A percentile compares a stretch with the other conserved stretches of the same genome.
Evolutionary conservation across 2,797 vertebrate genomes (phyloP).

Genomic region (Bradypodion ventrale): DNA sequence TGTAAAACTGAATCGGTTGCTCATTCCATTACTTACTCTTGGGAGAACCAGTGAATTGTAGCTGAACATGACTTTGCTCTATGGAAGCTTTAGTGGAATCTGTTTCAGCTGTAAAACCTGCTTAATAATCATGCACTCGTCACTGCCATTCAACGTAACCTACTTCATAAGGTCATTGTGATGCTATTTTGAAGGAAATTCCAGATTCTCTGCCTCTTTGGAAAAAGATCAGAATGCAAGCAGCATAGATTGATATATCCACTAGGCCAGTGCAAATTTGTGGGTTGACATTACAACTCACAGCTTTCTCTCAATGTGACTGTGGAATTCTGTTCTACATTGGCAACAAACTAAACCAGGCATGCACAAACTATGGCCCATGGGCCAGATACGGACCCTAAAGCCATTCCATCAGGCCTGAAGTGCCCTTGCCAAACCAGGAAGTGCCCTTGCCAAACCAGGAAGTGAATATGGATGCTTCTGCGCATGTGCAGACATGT

Average conservation of each 20-base stretch:
- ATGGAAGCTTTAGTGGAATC: neutral
- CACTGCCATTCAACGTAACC: neutral
- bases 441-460: no score
- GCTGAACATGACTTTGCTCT: neutral
- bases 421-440: no score
- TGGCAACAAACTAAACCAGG: neutral
- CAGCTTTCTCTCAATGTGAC: no score
- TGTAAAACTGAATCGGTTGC: neutral
- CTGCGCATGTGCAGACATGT: no score
- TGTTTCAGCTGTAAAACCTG: neutral
- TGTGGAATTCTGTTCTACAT: neutral
- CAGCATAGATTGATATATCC: no score
- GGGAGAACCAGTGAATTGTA: neutral
- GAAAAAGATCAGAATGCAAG: neutral
- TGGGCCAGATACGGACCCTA: no score
- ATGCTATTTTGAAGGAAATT: neutral
- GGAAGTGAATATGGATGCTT: no score
- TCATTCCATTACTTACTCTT: neutral
- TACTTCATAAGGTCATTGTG: neutral
- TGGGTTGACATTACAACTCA: no score
- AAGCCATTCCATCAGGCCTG: no score
- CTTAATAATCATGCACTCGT: neutral
- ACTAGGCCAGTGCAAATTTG: no score
- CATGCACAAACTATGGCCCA: no score
- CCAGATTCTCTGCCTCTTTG: neutral